Evolutionary conservation across 1,140 invertebrate species (phyloP), one percentile per base, ranked within the genome.

Genomic region (Dendrolimus punctatus): DNA sequence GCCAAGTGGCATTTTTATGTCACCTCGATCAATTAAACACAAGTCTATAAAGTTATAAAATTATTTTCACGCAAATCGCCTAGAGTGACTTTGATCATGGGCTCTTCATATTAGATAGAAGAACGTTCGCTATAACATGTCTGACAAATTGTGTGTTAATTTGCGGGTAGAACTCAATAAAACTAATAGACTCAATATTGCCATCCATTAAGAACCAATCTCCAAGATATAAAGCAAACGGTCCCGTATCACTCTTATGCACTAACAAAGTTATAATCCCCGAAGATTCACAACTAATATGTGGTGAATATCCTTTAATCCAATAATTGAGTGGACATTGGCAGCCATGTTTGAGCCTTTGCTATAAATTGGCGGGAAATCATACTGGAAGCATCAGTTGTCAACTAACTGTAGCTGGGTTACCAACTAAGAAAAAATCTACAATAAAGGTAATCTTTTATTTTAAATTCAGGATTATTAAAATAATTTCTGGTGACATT

Each of bases 231-330:
- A 45, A n/a, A 10, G 23, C n/a, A 45, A 45, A 45, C 43, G 43
- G n/a, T 45, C 43, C 23, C n/a, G n/a, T 7, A 52, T 47, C 65
- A 71, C 67, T 70, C 64, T 67, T 69, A 68, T 76, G 72, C 72
- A 75, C 67, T 76, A 85, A 82, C 76, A 58, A 79, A 81, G 75
- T 83, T 83, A 68, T 68, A 70, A 80, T 80, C 80, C 75, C 70
- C 51, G 8, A 62, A 53, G 80, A 57, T 55, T 56, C 57, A 64
- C 48, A 54, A 64, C 67, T 71, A 82, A 82, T 81, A 85, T 80
- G 78, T 53, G 80, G 80, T 73, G 64, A 74, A 62, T 55, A 70
- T 77, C 64, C 73, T 73, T 62, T 85, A 80, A 81, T 85, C 78
- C 78, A 69, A 68, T 82, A 85, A 85, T 79, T 81, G 78, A 70